Evolutionary conservation across 2,888 invertebrate species (phyloP).

Genomic region (Cerceris ruficornis): DNA sequence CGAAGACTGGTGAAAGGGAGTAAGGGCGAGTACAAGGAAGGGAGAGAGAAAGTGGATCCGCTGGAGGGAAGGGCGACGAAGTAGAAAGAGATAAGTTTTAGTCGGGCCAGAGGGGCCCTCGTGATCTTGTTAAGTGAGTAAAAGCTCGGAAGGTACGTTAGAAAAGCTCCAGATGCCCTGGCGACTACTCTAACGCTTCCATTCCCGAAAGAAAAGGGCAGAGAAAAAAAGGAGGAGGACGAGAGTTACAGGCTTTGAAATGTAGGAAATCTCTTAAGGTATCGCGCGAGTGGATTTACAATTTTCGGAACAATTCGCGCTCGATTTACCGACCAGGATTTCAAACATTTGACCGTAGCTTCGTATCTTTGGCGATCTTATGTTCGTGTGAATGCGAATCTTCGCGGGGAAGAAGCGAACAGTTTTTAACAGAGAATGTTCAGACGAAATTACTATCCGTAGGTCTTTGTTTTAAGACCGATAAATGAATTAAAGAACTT

Average conservation of each 20-base stretch:
- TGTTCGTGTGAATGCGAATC: not conserved
- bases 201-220: not conserved
- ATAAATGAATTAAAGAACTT: too few relatives aligned
- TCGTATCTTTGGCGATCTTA: not conserved
- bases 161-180: constrained; percentile 35
- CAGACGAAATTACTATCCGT: not conserved
- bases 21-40: too few relatives aligned
- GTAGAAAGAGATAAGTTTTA: constrained; percentile 48
- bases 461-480: not conserved
- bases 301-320: not conserved
- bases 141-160: constrained; percentile 37
- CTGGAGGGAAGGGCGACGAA: constrained; percentile 8
- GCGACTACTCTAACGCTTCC: constrained; percentile 1
- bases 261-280: too few relatives aligned
- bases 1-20: not conserved
- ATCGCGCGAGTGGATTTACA: not conserved
- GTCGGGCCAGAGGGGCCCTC: constrained; percentile 23
- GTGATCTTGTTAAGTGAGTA: constrained; percentile 52
- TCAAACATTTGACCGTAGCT: not conserved
- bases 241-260: not conserved
- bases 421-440: not conserved
- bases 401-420: not conserved
- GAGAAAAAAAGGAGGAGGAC: not conserved
- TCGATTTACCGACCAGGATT: not conserved
- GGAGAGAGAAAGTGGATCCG: too few relatives aligned